phyloP scores from a whole-genome alignment of 2,888 invertebrate genomes.

The Dynastes maya region DNA sequence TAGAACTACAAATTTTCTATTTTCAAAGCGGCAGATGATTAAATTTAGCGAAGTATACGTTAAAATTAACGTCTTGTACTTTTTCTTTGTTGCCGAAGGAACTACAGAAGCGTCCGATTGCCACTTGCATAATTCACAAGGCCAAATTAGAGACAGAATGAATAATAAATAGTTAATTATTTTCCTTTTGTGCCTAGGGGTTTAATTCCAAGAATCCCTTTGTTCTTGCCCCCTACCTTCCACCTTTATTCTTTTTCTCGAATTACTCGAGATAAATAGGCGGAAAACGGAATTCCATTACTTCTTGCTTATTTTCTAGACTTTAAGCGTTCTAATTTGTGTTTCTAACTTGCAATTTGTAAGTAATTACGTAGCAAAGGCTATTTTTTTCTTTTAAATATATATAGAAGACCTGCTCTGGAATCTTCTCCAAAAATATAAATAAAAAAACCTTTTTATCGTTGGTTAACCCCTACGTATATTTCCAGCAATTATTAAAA shows the following conservation, averaged over 20 bases:
- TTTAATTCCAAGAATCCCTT: not conserved
- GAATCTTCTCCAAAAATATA: not conserved
- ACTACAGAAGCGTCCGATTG: not conserved
- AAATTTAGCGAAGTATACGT: not conserved
- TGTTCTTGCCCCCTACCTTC: not conserved
- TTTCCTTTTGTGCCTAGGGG: too few relatives aligned
- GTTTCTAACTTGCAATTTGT: too few relatives aligned
- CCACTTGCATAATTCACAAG: not conserved
- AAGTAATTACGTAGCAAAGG: not conserved
- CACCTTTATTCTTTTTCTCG: not conserved
- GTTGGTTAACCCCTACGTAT: too few relatives aligned
- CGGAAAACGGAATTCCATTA: not conserved
- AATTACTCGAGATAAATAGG: too few relatives aligned
- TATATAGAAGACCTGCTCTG: not conserved
- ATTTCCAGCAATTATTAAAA: too few relatives aligned
- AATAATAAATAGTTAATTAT: too few relatives aligned
- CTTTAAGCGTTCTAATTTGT: too few relatives aligned
- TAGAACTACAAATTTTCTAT: too few relatives aligned
- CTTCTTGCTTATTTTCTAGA: not conserved
- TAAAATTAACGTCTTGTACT: not conserved
- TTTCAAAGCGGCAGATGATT: too few relatives aligned
- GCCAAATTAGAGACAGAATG: too few relatives aligned
- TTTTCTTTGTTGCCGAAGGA: conserved; percentile 4
- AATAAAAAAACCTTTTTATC: too few relatives aligned
- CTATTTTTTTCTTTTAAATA: not conserved